These are phyloP conservation scores for Ceratotherium simum DNA, from an alignment of 2,113 vertebrate genomes.

Conservation along the genomic window DNA sequence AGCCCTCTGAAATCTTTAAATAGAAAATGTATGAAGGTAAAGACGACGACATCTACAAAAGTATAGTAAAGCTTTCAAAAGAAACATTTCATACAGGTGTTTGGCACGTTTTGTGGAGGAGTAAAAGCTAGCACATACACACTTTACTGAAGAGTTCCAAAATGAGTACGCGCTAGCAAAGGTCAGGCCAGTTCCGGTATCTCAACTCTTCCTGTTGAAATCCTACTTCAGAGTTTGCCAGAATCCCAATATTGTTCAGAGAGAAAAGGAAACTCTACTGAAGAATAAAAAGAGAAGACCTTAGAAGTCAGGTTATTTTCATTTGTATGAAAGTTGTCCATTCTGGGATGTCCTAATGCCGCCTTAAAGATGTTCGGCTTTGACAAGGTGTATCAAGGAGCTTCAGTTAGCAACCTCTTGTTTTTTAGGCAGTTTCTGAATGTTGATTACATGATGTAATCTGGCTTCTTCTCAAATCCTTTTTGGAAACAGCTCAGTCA, in stretches of 20 bases:
- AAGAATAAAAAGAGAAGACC: background rate
- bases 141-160: background rate
- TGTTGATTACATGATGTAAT: background rate
- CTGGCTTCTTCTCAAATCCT: background rate
- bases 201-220: background rate
- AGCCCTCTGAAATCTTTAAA: background rate
- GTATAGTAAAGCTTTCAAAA: background rate
- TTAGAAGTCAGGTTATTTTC: background rate
- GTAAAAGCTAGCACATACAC: background rate
- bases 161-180: background rate
- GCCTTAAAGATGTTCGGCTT: background rate
- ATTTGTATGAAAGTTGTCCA: background rate
- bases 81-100: background rate
- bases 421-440: background rate
- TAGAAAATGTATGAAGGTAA: background rate
- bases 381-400: background rate
- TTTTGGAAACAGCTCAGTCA: slow-evolving; percentile 1
- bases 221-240: background rate
- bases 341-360: no score
- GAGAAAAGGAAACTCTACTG: background rate
- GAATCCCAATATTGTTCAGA: background rate
- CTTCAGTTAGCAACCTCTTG: background rate
- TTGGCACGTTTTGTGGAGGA: background rate
- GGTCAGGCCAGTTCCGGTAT: background rate
- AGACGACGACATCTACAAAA: background rate